Percentiles rank a stretch among this genome's conserved stretches.
Conservation (phyloP, 2,113 vertebrate species). For the Sturnira hondurensis region DNA sequence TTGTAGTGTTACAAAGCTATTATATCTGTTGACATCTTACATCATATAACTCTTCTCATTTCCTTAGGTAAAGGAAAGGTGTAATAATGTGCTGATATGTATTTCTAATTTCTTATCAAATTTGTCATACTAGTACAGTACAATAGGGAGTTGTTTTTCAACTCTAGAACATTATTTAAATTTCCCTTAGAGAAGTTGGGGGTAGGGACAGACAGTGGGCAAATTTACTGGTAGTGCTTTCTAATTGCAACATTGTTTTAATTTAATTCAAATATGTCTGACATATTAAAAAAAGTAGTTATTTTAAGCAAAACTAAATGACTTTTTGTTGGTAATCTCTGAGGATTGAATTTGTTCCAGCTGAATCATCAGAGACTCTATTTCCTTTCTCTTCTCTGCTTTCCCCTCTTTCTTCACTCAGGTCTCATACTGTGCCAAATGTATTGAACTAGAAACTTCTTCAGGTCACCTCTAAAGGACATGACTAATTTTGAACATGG, state of each 20-base stretch:
- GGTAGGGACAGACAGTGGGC: neutral
- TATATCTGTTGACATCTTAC: neutral
- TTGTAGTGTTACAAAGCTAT: neutral
- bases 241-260: constrained; percentile 43
- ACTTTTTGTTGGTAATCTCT: constrained; percentile 7
- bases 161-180: neutral
- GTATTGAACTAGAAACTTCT: neutral
- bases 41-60: neutral
- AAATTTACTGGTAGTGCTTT: neutral
- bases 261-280: constrained; percentile 15
- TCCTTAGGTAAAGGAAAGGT: neutral
- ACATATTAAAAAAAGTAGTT: constrained; percentile 22
- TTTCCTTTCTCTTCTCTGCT: neutral
- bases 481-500: neutral
- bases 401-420: neutral
- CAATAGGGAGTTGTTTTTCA: neutral
- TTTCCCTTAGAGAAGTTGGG: neutral
- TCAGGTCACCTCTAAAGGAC: neutral
- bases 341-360: neutral
- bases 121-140: neutral
- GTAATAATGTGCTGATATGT: neutral
- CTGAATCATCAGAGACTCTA: neutral
- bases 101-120: neutral
- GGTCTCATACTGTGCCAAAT: neutral
- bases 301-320: neutral